Conservation (phyloP, 2,888 invertebrate species). For the Carpatolechia fugitivella region DNA sequence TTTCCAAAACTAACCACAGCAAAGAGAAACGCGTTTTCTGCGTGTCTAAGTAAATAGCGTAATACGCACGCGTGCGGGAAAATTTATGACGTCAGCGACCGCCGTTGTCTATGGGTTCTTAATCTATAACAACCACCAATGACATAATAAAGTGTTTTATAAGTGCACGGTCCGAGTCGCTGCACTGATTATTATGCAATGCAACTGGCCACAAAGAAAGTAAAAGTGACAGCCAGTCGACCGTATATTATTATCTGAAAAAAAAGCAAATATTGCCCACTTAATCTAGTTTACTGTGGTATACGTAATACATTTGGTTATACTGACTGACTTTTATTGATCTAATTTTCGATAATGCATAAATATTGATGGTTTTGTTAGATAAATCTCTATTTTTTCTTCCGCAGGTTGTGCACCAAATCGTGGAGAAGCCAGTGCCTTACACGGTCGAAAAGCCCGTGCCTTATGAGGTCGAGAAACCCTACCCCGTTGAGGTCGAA, state of each 20-base stretch:
- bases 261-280: conserved; percentile 32
- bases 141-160: conserved; percentile 34
- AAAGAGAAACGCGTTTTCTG: conserved; percentile 18
- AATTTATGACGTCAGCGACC: conserved; percentile 24
- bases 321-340: too few species aligned
- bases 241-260: conserved; percentile 43
- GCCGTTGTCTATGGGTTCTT: conserved; percentile 33
- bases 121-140: conserved; percentile 6
- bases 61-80: conserved; percentile 6
- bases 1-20: conserved; percentile 5
- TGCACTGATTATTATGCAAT: conserved; percentile 56
- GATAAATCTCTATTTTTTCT: conserved; percentile 2
- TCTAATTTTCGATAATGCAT: too few species aligned
- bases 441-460: conserved; percentile 86
- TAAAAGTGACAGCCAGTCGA: conserved; percentile 57
- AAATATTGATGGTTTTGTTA: too few species aligned
- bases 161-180: conserved; percentile 44
- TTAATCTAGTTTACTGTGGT: conserved; percentile 25
- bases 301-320: neutral
- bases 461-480: conserved; percentile 85
- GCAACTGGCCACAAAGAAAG: conserved; percentile 60
- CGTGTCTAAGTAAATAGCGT: neutral
- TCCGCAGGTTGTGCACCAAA: conserved; percentile 81
- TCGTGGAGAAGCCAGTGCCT: conserved; percentile 85
- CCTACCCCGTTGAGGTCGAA: conserved; percentile 87